Evolutionary conservation across 2,113 vertebrate genomes (phyloP).

Genomic region (Spermophilus dauricus): DNA sequence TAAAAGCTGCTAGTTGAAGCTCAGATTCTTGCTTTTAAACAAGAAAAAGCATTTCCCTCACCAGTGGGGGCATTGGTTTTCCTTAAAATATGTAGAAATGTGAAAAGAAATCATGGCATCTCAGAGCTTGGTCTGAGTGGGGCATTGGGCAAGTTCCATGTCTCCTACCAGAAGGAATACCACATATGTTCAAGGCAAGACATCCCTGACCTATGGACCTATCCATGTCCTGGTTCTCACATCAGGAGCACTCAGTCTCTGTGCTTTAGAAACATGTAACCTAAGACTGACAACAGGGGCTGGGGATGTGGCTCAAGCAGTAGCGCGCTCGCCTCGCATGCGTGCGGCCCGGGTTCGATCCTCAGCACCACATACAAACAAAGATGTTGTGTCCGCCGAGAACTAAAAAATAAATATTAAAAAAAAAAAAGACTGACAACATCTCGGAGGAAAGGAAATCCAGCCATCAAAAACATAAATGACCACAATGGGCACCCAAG

Average conservation of each 20-base stretch:
- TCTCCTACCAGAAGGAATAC: background rate
- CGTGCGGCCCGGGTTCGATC: too few species aligned
- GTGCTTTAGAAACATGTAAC: background rate
- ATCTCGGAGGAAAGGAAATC: background rate
- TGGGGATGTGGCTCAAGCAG: too few species aligned
- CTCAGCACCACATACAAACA: too few species aligned
- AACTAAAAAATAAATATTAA: too few species aligned
- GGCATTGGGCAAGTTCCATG: background rate
- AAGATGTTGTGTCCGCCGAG: too few species aligned
- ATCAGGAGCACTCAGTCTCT: background rate
- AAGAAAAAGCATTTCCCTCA: background rate
- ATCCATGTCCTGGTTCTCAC: background rate
- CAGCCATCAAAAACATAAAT: background rate
- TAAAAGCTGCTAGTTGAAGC: conserved; percentile 22
- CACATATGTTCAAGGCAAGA: background rate
- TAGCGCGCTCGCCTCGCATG: too few species aligned
- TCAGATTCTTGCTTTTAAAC: conserved; percentile 53
- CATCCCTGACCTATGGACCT: background rate
- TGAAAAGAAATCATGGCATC: background rate
- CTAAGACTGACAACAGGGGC: background rate
- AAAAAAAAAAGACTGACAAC: background rate
- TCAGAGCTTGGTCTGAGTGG: background rate
- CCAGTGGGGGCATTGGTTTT: background rate
- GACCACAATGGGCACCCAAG: background rate
- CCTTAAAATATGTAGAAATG: background rate